These are phyloP conservation scores for Empis stercorea DNA, from an alignment of 2,888 invertebrate species.

Conservation along the genomic window DNA sequence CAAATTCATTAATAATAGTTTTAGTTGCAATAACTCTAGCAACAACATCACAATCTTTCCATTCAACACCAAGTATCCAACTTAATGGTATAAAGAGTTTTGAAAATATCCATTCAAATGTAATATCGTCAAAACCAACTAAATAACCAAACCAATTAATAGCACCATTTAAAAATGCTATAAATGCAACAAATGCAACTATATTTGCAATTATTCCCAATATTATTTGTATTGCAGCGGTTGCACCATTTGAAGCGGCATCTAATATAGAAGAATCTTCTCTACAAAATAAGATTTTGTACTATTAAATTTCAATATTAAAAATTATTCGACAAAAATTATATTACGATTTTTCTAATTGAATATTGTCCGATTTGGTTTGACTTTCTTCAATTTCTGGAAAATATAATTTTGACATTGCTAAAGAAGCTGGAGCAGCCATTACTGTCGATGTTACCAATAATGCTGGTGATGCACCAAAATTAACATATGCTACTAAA, in stretches of 20 bases:
- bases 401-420: slow-evolving; percentile 77
- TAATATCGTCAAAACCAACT: slow-evolving; percentile 51
- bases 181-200: slow-evolving; percentile 78
- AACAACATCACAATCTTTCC: slow-evolving; percentile 54
- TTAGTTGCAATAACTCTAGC: slow-evolving; percentile 79
- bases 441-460: slow-evolving; percentile 88
- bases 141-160: slow-evolving; percentile 69
- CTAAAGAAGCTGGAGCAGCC: slow-evolving; percentile 90
- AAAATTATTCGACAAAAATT: neutral
- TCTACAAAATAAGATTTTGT: slow-evolving; percentile 35
- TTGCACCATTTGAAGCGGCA: slow-evolving; percentile 83
- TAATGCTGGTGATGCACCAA: slow-evolving; percentile 78
- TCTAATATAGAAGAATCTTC: slow-evolving; percentile 74
- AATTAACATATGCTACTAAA: slow-evolving; percentile 81
- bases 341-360: slow-evolving; percentile 52
- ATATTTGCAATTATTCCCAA: slow-evolving; percentile 83
- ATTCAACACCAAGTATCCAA: slow-evolving; percentile 68
- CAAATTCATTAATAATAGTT: slow-evolving; percentile 84
- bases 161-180: slow-evolving; percentile 71
- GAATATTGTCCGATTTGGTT: slow-evolving; percentile 63
- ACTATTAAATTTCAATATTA: slow-evolving; percentile 3
- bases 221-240: slow-evolving; percentile 64
- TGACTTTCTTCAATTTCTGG: slow-evolving; percentile 78
- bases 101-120: slow-evolving; percentile 65
- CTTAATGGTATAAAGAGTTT: slow-evolving; percentile 85